Conservation (phyloP, 2,113 vertebrate species). For the Oreochromis tanganicae region DNA sequence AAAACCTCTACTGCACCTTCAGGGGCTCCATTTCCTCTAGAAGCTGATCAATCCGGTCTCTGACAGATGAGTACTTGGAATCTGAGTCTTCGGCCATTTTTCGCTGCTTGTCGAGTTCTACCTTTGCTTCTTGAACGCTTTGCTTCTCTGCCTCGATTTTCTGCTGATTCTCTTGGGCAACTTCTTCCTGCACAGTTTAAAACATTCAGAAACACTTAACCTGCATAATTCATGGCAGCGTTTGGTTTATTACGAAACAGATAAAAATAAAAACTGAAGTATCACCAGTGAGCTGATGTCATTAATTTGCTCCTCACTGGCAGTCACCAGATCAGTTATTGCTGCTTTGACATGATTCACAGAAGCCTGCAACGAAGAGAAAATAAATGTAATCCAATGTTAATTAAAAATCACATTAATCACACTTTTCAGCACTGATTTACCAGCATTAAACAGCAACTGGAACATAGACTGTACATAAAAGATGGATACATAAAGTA, state of each 20-base stretch:
- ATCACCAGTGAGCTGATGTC: conserved; percentile 41
- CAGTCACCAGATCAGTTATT: conserved; percentile 29
- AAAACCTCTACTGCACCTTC: conserved; percentile 2
- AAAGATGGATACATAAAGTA: background rate
- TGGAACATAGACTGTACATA: background rate
- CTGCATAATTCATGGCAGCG: background rate
- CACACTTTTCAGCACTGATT: background rate
- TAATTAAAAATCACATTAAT: background rate
- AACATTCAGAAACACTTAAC: background rate
- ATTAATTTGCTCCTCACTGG: conserved; percentile 15
- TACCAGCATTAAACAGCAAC: background rate
- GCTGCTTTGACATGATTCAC: conserved; percentile 27
- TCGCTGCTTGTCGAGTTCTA: background rate
- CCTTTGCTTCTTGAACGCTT: conserved; percentile 1
- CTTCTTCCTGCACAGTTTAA: conserved; percentile 22
- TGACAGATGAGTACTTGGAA: background rate
- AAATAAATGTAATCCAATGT: background rate
- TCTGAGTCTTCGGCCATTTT: background rate
- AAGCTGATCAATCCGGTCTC: conserved; percentile 18
- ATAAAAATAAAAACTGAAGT: background rate
- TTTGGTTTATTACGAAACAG: background rate
- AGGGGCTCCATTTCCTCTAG: conserved; percentile 24
- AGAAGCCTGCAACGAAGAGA: background rate
- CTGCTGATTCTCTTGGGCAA: conserved; percentile 19
- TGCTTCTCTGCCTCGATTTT: conserved; percentile 11